Evolutionary conservation across 1,140 invertebrate species (phyloP).

Genomic region (Stegodyphus mimosarum): DNA sequence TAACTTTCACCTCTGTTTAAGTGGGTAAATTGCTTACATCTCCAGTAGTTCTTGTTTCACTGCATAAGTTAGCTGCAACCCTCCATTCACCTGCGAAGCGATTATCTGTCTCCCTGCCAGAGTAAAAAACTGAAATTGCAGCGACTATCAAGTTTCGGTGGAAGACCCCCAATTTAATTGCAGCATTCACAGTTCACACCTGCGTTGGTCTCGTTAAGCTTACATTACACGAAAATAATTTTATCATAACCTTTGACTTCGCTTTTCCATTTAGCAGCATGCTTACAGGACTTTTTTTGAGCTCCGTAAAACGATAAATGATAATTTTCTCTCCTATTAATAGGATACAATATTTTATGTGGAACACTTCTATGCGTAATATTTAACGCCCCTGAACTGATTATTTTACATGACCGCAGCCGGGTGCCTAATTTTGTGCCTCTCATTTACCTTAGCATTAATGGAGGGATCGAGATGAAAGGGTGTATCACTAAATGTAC

Average conservation of each 20-base stretch:
- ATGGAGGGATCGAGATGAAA: no score
- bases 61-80: background rate
- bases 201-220: background rate
- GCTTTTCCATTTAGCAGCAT: background rate
- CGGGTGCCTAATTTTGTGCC: background rate
- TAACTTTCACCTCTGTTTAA: background rate
- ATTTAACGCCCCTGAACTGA: background rate
- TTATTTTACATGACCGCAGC: background rate
- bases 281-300: background rate
- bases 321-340: background rate
- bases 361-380: background rate
- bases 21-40: background rate
- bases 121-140: background rate
- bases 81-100: background rate
- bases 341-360: background rate
- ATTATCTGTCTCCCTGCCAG: background rate
- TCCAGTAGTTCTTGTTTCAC: background rate
- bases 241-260: background rate
- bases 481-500: background rate
- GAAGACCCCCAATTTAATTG: background rate
- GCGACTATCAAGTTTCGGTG: background rate
- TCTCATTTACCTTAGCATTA: background rate
- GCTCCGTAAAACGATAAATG: no score
- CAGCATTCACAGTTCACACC: background rate
- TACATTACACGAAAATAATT: constrained; percentile 1